Conservation (phyloP, 2,888 invertebrate species). For the Meiosimyza decipiens region DNA sequence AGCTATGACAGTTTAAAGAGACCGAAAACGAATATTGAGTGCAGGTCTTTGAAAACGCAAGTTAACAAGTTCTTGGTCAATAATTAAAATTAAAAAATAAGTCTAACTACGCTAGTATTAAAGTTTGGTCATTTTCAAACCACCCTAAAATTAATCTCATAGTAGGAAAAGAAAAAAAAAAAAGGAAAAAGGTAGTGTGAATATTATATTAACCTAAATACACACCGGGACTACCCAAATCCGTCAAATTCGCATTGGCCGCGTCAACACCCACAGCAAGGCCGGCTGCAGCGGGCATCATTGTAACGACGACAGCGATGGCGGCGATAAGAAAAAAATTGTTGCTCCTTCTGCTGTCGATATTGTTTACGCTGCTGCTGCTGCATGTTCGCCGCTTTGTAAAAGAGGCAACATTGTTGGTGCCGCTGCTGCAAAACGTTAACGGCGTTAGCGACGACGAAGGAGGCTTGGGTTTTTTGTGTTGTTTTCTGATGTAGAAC, state of each 20-base stretch:
- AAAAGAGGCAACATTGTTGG: constrained; percentile 22
- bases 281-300: constrained; percentile 41
- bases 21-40: too few relatives aligned
- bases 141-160: too few relatives aligned
- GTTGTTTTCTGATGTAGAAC: constrained; percentile 20
- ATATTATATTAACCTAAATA: constrained; percentile 36
- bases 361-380: constrained; percentile 10
- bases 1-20: too few relatives aligned
- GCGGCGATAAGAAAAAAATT: constrained; percentile 22
- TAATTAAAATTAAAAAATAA: too few relatives aligned
- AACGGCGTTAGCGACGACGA: neutral
- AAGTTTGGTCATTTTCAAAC: too few relatives aligned
- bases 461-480: constrained; percentile 26
- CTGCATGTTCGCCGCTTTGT: constrained; percentile 21
- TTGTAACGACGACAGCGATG: constrained; percentile 31
- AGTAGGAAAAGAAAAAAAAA: neutral
- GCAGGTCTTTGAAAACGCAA: too few relatives aligned
- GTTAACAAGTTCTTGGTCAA: too few relatives aligned
- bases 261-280: constrained; percentile 39
- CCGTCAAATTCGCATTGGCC: constrained; percentile 48
- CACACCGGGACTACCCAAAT: constrained; percentile 51
- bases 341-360: constrained; percentile 6
- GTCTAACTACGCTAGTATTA: too few relatives aligned
- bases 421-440: constrained; percentile 20
- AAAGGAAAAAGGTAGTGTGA: neutral